A percentile compares a stretch with the other conserved stretches of the same genome.
phyloP scores from a whole-genome alignment of 2,797 vertebrate species.

The Alosa sapidissima region DNA sequence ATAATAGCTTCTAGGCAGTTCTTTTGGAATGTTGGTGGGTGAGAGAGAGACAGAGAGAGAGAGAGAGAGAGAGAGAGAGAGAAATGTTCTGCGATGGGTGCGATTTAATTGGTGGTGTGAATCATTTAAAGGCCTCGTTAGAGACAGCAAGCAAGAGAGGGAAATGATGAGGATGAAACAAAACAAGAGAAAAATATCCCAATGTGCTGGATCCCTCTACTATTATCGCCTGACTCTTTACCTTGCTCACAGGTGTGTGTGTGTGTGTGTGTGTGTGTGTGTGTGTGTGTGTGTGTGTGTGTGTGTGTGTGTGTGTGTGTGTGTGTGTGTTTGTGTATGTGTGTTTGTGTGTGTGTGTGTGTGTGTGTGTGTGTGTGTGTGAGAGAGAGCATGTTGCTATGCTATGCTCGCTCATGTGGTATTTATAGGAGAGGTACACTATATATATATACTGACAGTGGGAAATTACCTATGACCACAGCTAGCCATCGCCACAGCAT shows the following conservation, averaged over 20 bases:
- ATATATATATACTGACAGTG: no score
- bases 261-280: constrained; percentile 9
- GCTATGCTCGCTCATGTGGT: no score
- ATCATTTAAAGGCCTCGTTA: background rate
- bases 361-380: constrained; percentile 15
- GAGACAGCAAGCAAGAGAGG: background rate
- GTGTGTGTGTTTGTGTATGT: constrained; percentile 10
- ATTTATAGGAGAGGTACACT: no score
- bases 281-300: background rate
- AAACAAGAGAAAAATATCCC: background rate
- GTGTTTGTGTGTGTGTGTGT: background rate
- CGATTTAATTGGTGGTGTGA: constrained; percentile 10
- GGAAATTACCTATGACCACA: no score
- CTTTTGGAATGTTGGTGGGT: background rate
- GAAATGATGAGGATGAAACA: background rate
- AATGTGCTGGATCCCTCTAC: background rate
- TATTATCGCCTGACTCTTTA: background rate
- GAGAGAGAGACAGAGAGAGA: background rate
- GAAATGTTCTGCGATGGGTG: background rate
- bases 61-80: background rate
- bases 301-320: constrained; percentile 15
- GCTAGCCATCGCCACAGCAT: no score
- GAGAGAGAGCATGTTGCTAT: background rate
- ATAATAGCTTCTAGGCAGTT: background rate
- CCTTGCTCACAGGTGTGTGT: background rate